phyloP scores from a whole-genome alignment of 2,888 invertebrate genomes.

The Hylaea fasciaria region DNA sequence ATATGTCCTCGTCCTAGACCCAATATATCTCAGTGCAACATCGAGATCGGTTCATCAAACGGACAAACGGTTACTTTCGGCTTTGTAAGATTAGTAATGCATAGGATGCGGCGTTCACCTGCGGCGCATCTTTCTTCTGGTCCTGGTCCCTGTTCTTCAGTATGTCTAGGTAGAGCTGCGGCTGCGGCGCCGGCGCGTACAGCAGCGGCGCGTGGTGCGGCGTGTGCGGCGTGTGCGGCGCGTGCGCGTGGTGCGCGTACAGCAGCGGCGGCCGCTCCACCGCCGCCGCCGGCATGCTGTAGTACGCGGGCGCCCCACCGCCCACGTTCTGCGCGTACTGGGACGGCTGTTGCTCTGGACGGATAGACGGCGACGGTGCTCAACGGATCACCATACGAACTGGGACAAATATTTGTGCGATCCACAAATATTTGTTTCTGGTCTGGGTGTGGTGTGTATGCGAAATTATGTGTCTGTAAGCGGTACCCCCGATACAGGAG shows the following conservation, averaged over 20 bases:
- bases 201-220: slow-evolving; percentile 51
- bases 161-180: slow-evolving; percentile 75
- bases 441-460: too few species aligned
- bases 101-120: slow-evolving; percentile 62
- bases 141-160: slow-evolving; percentile 75
- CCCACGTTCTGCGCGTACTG: slow-evolving; percentile 73
- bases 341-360: slow-evolving; percentile 52
- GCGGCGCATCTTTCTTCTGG: slow-evolving; percentile 70
- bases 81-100: too few species aligned
- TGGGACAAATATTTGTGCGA: too few species aligned
- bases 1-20: too few species aligned
- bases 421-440: too few species aligned
- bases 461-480: too few species aligned
- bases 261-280: slow-evolving; percentile 73
- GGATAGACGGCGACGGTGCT: background rate
- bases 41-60: too few species aligned
- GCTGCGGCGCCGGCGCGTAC: slow-evolving; percentile 73
- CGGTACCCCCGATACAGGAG: too few species aligned
- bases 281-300: slow-evolving; percentile 66
- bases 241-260: slow-evolving; percentile 74
- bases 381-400: too few species aligned
- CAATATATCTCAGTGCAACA: too few species aligned
- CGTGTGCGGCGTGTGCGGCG: slow-evolving; percentile 70
- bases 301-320: slow-evolving; percentile 68
- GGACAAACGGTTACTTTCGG: too few species aligned